phyloP scores from a whole-genome alignment of 2,888 invertebrate species.

The Melinopterus prodromus region DNA sequence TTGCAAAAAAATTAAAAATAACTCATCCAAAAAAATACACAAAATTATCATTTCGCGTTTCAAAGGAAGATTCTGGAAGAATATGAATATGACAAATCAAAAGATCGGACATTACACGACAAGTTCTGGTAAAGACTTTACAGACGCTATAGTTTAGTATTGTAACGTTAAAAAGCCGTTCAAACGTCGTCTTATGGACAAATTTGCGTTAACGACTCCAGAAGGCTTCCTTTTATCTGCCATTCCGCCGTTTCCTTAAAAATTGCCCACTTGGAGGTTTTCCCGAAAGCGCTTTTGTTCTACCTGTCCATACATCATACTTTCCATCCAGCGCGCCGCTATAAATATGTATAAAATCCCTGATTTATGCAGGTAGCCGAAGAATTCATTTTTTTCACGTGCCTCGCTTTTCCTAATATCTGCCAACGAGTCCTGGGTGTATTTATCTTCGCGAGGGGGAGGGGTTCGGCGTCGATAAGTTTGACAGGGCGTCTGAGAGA shows the following conservation, averaged over 20 bases:
- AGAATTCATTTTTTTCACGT: not conserved
- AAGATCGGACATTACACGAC: no score
- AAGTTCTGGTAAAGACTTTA: no score
- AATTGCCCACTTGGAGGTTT: not conserved
- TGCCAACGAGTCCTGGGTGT: not conserved
- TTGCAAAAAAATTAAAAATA: no score
- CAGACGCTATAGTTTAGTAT: no score
- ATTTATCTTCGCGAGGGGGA: not conserved
- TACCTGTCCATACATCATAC: slow-evolving; percentile 4
- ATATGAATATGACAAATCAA: no score
- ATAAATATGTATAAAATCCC: not conserved
- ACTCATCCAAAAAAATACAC: no score
- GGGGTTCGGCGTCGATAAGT: not conserved
- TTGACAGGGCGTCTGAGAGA: not conserved
- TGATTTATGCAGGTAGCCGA: not conserved
- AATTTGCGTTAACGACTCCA: no score
- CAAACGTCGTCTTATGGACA: no score
- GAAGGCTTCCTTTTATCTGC: not conserved
- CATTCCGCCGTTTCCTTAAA: not conserved
- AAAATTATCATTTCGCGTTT: no score
- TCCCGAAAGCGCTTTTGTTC: not conserved
- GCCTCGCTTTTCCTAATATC: not conserved
- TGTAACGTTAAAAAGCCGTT: no score
- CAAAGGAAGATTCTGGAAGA: no score
- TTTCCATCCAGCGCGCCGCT: not conserved